Percentiles rank a stretch among this genome's conserved stretches.
These are phyloP conservation scores for Ceryle rudis DNA, from an alignment of 2,797 vertebrate species.

Conservation along the genomic window DNA sequence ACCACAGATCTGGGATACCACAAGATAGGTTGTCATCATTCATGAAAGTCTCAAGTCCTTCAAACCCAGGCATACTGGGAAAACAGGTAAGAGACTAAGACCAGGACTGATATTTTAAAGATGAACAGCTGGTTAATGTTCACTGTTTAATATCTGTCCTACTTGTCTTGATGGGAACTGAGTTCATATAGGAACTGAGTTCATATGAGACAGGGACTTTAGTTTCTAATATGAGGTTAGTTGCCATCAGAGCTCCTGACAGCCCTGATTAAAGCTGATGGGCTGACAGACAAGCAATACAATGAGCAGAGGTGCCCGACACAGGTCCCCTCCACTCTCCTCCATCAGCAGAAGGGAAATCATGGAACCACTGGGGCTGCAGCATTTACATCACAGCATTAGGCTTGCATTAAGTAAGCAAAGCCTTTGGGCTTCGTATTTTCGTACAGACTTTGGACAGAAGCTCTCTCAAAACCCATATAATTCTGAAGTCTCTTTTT, in stretches of 20 bases:
- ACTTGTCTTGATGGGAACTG: neutral
- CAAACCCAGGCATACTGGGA: neutral
- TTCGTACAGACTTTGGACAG: neutral
- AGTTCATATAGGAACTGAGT: neutral
- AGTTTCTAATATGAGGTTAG: neutral
- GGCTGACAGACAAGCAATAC: neutral
- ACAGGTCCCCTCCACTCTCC: neutral
- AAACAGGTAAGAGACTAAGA: neutral
- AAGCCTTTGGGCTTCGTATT: neutral
- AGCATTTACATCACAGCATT: rapidly evolving
- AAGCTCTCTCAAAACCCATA: neutral
- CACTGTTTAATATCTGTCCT: constrained; percentile 26
- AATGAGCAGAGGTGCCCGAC: neutral
- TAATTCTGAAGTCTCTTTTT: neutral
- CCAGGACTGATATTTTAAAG: constrained; percentile 25
- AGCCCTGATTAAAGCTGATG: neutral
- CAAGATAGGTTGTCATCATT: neutral
- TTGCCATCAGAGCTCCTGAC: neutral
- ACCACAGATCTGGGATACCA: neutral
- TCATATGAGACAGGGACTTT: neutral
- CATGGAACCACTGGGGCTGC: neutral
- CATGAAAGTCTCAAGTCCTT: neutral
- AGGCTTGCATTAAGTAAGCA: neutral
- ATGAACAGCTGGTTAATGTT: neutral
- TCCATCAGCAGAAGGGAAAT: neutral